Evolutionary conservation across 2,113 vertebrate species (phyloP).

Genomic region (Alosa alosa): DNA sequence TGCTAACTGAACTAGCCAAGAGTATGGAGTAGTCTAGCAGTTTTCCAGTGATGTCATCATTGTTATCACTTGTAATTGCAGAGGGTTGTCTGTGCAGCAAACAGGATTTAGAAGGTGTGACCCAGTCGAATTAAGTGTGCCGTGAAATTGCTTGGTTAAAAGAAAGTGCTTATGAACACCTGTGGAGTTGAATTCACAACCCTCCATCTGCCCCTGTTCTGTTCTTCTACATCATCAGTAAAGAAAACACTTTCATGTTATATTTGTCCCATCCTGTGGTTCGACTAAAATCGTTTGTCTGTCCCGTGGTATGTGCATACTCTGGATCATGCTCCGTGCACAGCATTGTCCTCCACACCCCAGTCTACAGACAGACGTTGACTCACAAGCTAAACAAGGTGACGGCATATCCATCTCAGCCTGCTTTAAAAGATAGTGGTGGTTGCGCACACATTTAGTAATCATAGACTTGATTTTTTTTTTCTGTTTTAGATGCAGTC

Average conservation of each 20-base stretch:
- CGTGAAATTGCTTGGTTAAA: background rate
- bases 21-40: background rate
- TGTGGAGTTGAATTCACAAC: background rate
- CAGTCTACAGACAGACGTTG: background rate
- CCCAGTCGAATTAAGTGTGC: background rate
- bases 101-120: background rate
- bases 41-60: background rate
- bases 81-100: background rate
- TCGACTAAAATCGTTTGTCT: background rate
- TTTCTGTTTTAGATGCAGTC: background rate
- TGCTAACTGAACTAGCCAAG: background rate
- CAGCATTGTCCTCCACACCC: background rate
- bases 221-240: background rate
- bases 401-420: background rate
- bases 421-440: constrained; percentile 2
- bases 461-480: background rate
- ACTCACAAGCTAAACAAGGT: constrained; percentile 9
- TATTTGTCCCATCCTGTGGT: background rate
- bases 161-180: background rate
- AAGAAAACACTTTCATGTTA: background rate
- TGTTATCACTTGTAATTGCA: background rate
- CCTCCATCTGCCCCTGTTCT: background rate
- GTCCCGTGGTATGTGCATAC: background rate
- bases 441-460: background rate
- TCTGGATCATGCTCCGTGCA: background rate